phyloP scores from a whole-genome alignment of 1,140 invertebrate genomes.

The Brachystomella parvula region DNA sequence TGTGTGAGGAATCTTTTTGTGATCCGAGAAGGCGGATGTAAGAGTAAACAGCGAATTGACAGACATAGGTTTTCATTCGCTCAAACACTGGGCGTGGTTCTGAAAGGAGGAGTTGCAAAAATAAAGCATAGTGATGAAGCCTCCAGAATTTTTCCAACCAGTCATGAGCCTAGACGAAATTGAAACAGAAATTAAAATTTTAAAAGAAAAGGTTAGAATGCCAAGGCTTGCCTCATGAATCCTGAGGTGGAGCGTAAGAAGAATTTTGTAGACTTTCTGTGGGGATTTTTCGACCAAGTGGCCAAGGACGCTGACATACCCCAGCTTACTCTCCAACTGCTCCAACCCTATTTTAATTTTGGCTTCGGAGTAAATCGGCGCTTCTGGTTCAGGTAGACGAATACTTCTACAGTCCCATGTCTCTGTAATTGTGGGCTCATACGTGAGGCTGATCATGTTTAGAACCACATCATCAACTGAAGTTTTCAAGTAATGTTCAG shows the following conservation, averaged over 20 bases:
- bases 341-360: constrained; percentile 15
- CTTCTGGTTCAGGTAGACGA: constrained; percentile 41
- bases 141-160: constrained; percentile 47
- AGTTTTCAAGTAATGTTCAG: constrained; percentile 34
- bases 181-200: too few species aligned
- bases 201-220: too few species aligned
- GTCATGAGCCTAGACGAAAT: too few species aligned
- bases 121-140: constrained; percentile 50
- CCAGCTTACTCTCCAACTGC: constrained; percentile 12
- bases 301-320: constrained; percentile 14
- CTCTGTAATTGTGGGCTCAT: constrained; percentile 15
- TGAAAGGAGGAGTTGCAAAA: constrained; percentile 40
- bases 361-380: constrained; percentile 17
- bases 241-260: constrained; percentile 46
- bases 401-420: constrained; percentile 24
- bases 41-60: constrained; percentile 43
- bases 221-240: constrained; percentile 42
- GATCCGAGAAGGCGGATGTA: constrained; percentile 46
- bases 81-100: constrained; percentile 16
- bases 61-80: constrained; percentile 37
- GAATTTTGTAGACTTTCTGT: constrained; percentile 45
- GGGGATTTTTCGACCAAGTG: constrained; percentile 37
- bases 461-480: constrained; percentile 41
- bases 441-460: constrained; percentile 34
- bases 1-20: constrained; percentile 26